Evolutionary conservation across 2,888 invertebrate genomes (phyloP).

Genomic region (Nephrotoma appendiculata): DNA sequence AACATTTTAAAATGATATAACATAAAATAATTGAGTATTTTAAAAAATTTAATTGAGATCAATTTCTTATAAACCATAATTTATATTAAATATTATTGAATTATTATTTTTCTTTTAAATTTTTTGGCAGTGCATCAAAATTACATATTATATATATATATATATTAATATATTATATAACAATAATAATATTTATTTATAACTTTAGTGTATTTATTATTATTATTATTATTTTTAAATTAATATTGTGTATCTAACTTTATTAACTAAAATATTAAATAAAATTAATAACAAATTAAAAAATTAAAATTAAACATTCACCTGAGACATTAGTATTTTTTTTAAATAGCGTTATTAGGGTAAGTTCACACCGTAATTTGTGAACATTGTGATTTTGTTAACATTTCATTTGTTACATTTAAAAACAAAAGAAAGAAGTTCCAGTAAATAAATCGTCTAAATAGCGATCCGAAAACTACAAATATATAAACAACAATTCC

Average conservation of each 20-base stretch:
- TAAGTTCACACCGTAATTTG: background rate
- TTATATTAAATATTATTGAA: background rate
- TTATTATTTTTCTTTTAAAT: background rate
- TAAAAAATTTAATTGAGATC: background rate
- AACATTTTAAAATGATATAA: background rate
- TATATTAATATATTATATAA: background rate
- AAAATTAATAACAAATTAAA: background rate
- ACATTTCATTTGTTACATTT: background rate
- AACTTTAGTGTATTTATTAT: background rate
- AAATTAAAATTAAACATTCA: background rate
- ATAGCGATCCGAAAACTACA: background rate
- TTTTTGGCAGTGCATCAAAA: conserved; percentile 2
- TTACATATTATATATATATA: background rate
- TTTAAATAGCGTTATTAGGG: background rate
- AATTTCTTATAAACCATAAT: background rate
- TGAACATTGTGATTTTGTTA: background rate
- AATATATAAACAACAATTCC: background rate
- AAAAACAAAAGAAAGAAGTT: background rate
- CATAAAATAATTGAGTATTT: background rate
- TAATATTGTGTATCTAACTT: background rate
- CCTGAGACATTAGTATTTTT: background rate
- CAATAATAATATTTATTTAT: background rate
- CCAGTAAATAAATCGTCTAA: background rate
- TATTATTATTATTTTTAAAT: background rate
- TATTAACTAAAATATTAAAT: background rate